Evolutionary conservation across 1,140 invertebrate genomes (phyloP).

Genomic region (Homarus americanus): DNA sequence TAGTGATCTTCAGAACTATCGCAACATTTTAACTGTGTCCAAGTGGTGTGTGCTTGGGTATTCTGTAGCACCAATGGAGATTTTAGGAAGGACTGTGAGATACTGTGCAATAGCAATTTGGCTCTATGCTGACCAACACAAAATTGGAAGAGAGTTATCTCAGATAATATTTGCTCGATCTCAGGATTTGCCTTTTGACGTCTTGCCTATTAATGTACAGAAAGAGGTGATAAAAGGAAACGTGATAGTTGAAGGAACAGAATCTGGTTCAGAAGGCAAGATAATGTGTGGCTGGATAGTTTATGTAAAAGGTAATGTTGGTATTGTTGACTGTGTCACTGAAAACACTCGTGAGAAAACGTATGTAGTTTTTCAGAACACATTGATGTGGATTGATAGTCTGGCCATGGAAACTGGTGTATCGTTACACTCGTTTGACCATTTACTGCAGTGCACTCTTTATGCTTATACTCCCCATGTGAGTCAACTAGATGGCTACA

Average conservation of each 20-base stretch:
- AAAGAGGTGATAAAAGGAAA: neutral
- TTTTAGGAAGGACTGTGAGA: conserved; percentile 9
- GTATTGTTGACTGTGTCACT: neutral
- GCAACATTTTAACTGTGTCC: neutral
- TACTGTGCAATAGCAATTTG: conserved; percentile 36
- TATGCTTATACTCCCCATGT: neutral
- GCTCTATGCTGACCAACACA: conserved; percentile 33
- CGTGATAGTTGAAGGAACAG: neutral
- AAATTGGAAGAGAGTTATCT: conserved; percentile 21
- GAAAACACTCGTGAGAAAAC: neutral
- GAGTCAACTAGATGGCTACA: neutral
- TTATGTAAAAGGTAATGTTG: neutral
- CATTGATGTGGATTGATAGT: neutral
- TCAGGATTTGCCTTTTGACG: neutral
- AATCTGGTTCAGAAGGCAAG: neutral
- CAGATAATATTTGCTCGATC: neutral
- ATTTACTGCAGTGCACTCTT: neutral
- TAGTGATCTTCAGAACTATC: neutral
- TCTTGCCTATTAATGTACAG: neutral
- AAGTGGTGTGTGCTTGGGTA: conserved; percentile 31
- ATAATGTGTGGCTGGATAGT: neutral
- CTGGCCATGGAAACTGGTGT: neutral
- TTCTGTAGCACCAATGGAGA: conserved; percentile 28
- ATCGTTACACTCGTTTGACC: neutral
- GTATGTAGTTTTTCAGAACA: neutral